A percentile compares a stretch with the other conserved stretches of the same genome.
Evolutionary conservation across 2,113 vertebrate genomes (phyloP).

Genomic region (pig (Sus scrofa)): DNA sequence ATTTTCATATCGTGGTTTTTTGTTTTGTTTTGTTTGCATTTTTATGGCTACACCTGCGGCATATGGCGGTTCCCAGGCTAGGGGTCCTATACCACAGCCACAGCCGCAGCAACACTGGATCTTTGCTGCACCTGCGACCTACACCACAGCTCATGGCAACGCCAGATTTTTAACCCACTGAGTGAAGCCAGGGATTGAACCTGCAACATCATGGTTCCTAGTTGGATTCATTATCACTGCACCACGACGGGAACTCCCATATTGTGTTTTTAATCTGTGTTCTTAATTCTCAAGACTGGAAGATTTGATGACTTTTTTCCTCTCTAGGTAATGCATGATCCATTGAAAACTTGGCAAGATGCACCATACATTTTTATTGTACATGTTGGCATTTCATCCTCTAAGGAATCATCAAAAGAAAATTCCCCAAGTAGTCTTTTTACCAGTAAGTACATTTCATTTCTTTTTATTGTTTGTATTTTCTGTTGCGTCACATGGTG

Average conservation of each 20-base stretch:
- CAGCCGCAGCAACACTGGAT: too few relatives aligned
- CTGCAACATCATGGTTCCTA: too few relatives aligned
- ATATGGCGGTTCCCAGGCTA: too few relatives aligned
- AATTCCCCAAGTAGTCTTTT: slow-evolving; percentile 78
- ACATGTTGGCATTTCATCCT: slow-evolving; percentile 85
- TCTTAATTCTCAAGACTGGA: slow-evolving; percentile 40
- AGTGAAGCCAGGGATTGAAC: too few relatives aligned
- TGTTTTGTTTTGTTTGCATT: too few relatives aligned
- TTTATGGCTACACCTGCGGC: too few relatives aligned
- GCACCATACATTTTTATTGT: slow-evolving; percentile 97
- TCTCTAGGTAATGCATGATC: slow-evolving; percentile 89
- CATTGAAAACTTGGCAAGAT: slow-evolving; percentile 95
- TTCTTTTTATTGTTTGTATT: not conserved
- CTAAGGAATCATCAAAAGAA: slow-evolving; percentile 82
- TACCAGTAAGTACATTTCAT: slow-evolving; percentile 86
- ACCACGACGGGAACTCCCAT: too few relatives aligned
- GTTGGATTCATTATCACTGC: too few relatives aligned
- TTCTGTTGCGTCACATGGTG: not conserved
- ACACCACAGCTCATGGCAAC: too few relatives aligned
- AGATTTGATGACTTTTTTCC: not conserved
- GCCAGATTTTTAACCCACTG: too few relatives aligned
- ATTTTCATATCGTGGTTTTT: not conserved
- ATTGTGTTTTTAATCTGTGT: not conserved
- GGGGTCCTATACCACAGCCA: too few relatives aligned
- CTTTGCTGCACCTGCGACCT: too few relatives aligned